Evolutionary conservation across 2,888 invertebrate species (phyloP), one percentile per base, ranked within the genome.

Genomic region (Noctua comes): DNA sequence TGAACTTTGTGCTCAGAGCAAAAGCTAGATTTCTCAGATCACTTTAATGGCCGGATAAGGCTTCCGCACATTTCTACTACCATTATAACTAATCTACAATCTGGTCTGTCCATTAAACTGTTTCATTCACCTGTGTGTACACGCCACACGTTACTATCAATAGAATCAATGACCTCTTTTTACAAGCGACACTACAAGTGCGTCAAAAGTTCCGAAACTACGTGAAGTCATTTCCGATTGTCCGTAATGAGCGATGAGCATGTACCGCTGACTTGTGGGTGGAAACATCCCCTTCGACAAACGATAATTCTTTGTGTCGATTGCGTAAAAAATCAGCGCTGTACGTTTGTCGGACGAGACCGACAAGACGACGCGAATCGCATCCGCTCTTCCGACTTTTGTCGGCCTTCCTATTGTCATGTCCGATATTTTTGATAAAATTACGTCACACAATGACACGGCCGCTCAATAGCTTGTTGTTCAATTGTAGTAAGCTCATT

Each of bases 371-470:
- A 92, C 93, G 94, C 96, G 96, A 96, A 97, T 96, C 91, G 94
- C 95, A 96, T 97, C 96, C 97, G 97, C 94, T 96, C 95, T 96
- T 96, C 96, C 96, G 96, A 96, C 96, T 95, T 95, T 96, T 96
- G 96, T 96, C 95, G 95, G 94, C 91, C 87, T 87, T 90, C 84
- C 94, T 80, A 95, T 96, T 96, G 95, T 96, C 88, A 91, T 89
- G 92, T 94, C 93, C 94, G 94, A 96, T 96, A 95, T 96, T 96
- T 96, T 97, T 97, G 96, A 96, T 97, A 93, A 96, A 95, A 96
- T 96, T 96, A 97, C 95, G 93, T 94, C 93, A 94, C 92, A 96
- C 96, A 96, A 97, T 94, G 90, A 90, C 89, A 89, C 88, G 90
- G 91, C 89, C 91, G 93, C 93, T 95, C 94, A 92, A 95, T 94